These are phyloP conservation scores for Pterophyllum scalare DNA, from an alignment of 2,113 vertebrate genomes.

Conservation along the genomic window DNA sequence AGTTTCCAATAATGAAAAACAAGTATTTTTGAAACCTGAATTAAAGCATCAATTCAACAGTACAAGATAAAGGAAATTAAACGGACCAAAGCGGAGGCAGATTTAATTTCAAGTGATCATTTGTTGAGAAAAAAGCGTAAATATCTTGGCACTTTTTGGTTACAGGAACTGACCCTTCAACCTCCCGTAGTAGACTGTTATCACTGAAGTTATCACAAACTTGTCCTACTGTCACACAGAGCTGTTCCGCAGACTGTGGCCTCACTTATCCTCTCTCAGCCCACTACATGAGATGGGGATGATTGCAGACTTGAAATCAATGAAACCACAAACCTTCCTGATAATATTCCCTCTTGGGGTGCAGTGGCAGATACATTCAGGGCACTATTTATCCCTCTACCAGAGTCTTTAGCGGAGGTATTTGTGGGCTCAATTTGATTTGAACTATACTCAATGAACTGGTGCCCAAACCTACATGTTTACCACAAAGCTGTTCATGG, in stretches of 20 bases:
- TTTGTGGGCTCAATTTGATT: neutral
- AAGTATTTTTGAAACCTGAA: neutral
- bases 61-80: neutral
- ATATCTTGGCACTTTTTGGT: slow-evolving; percentile 1
- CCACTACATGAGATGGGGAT: slow-evolving; percentile 79
- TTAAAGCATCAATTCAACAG: neutral
- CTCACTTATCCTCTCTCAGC: slow-evolving; percentile 70
- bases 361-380: slow-evolving; percentile 58
- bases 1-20: neutral
- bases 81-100: neutral
- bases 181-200: slow-evolving; percentile 13
- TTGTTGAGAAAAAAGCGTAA: neutral
- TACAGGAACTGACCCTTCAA: slow-evolving; percentile 32
- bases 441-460: neutral
- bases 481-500: neutral
- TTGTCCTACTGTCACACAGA: slow-evolving; percentile 53
- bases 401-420: slow-evolving; percentile 10
- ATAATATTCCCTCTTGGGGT: slow-evolving; percentile 77
- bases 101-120: neutral
- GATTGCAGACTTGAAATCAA: slow-evolving; percentile 80
- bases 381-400: slow-evolving; percentile 52
- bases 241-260: slow-evolving; percentile 40
- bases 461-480: slow-evolving; percentile 6
- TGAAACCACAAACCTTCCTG: slow-evolving; percentile 81
- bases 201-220: slow-evolving; percentile 46